Evolutionary conservation across 2,797 vertebrate species (phyloP).

Genomic region (Paedocypris micromegethes): DNA sequence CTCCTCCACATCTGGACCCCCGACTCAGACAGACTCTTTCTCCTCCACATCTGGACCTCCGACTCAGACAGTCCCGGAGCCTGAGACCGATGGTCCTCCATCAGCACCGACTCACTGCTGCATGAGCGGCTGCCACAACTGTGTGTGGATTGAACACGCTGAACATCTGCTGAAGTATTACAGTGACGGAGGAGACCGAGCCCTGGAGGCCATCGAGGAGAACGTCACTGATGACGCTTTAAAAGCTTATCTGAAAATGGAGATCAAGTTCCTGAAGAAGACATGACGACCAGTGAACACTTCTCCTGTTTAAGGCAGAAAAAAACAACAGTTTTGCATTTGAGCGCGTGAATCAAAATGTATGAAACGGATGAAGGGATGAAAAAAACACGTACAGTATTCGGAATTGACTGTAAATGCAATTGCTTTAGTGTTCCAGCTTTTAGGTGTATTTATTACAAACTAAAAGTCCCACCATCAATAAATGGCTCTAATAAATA

Average conservation of each 20-base stretch:
- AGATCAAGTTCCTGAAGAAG: conserved; percentile 74
- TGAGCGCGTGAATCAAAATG: no score
- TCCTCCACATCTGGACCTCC: background rate
- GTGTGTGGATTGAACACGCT: conserved; percentile 85
- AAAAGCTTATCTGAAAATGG: conserved; percentile 83
- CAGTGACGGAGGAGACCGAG: conserved; percentile 70
- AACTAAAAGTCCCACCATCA: no score
- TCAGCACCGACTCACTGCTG: conserved; percentile 82
- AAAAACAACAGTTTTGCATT: no score
- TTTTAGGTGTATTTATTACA: no score
- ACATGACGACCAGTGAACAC: conserved; percentile 37
- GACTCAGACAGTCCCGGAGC: conserved; percentile 1
- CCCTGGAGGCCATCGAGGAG: conserved; percentile 76
- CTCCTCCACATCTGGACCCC: no score
- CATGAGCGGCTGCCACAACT: conserved; percentile 90
- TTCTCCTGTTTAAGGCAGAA: no score
- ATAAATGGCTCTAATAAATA: no score
- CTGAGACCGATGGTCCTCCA: conserved; percentile 43
- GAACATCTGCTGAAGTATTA: conserved; percentile 76
- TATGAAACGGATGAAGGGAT: no score
- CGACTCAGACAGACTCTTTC: conserved; percentile 6
- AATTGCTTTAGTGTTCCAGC: no score
- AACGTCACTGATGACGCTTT: conserved; percentile 82
- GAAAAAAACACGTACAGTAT: no score
- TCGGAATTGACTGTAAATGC: no score